Base-by-base conservation (phyloP, 2,113 vertebrate genomes). In the Epinephelus cyanopodus region DNA sequence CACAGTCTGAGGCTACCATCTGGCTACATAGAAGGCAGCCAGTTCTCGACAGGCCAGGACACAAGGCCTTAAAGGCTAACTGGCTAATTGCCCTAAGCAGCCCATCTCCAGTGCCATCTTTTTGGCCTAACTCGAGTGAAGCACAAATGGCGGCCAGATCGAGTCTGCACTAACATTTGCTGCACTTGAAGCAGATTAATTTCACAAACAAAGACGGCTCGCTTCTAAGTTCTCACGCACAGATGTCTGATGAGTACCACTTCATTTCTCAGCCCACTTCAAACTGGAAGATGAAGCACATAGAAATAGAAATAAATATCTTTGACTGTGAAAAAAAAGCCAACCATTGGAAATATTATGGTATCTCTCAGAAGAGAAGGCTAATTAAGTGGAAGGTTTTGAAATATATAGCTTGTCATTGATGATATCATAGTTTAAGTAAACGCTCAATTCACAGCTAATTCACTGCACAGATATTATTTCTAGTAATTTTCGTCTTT, bases 31-130 rank as follows among this genome's bases (percentile, higher is more conserved):
- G 77, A 62, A 84, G 90, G 77, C 81, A 77, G 90, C 93, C 93
- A 92, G 88, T 79, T 82, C 90, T 87, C 84, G 18, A 79, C 88
- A 74, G 90, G 92, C 83, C 90, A 61, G 89, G 91, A 89, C 88
- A 87, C 90, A 42, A 80, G 90, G 89, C 90, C 94, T 86, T 87
- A 87, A 91, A 91, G 93, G 94, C 90, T 92, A 93, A 94, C 92
- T 91, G 90, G 92, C 93, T 89, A 84, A 82, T 87, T 82, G 89
- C 90, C 92, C 87, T 70, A 70, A 91, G 90, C 91, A 74, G 73
- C 80, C 84, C 45, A 15, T 74, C 80, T 82, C 83, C 81, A 73
- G 48, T 67, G 87, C 89, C 88, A 83, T 90, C 87, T 83, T 87
- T 77, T 64, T 77, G 82, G 77, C 68, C 83, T 62, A 62, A 88